These are phyloP conservation scores for Solen grandis DNA, from an alignment of 1,140 invertebrate genomes.

Conservation along the genomic window DNA sequence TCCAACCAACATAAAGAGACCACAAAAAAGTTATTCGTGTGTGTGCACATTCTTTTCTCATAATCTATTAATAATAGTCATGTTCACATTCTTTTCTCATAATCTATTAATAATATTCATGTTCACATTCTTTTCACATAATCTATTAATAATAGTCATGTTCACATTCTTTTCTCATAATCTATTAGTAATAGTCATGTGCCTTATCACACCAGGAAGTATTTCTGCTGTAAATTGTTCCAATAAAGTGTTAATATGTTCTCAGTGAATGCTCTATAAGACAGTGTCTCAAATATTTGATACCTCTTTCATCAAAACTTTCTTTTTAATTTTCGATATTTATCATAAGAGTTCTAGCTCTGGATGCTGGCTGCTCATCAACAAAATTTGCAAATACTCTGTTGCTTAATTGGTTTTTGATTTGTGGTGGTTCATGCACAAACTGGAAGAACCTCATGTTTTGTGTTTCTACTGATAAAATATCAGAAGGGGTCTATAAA, in stretches of 20 bases:
- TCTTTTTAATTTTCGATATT: not conserved
- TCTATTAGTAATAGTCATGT: too few relatives aligned
- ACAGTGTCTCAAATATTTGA: too few relatives aligned
- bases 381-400: not conserved
- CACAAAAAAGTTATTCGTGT: conserved; percentile 51
- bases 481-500: too few relatives aligned
- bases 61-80: too few relatives aligned
- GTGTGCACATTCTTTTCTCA: conserved; percentile 8
- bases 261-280: not conserved
- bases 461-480: too few relatives aligned
- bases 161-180: too few relatives aligned
- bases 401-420: not conserved
- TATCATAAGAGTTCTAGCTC: conserved; percentile 21
- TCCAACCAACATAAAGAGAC: conserved; percentile 48
- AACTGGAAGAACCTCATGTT: too few relatives aligned
- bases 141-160: conserved; percentile 16
- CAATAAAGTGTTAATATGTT: conserved; percentile 38
- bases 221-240: conserved; percentile 41
- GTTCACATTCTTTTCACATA: too few relatives aligned
- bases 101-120: too few relatives aligned
- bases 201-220: conserved; percentile 1
- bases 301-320: not conserved
- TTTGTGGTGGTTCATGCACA: too few relatives aligned
- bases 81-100: too few relatives aligned
- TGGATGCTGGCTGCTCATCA: not conserved